These are phyloP conservation scores for Timema podura DNA, from an alignment of 2,888 invertebrate species.

Conservation along the genomic window DNA sequence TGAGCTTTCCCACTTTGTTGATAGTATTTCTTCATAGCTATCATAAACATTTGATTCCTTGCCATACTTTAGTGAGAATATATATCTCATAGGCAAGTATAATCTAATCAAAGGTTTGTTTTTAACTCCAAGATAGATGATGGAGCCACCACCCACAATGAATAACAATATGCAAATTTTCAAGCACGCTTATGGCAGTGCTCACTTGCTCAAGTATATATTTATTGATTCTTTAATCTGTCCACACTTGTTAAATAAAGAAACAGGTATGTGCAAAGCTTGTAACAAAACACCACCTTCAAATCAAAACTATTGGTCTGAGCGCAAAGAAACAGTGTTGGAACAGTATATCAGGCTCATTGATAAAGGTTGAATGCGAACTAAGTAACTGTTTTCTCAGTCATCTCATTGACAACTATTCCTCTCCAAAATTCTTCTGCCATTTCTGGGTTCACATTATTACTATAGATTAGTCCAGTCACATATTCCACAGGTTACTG, in stretches of 20 bases:
- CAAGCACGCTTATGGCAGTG: background rate
- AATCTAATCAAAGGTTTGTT: background rate
- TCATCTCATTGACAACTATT: slow-evolving; percentile 11
- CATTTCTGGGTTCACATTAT: slow-evolving; percentile 6
- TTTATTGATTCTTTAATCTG: too few relatives aligned
- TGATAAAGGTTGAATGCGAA: too few relatives aligned
- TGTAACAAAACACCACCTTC: slow-evolving; percentile 7
- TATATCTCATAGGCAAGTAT: background rate
- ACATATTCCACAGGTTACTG: background rate
- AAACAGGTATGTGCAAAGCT: slow-evolving; percentile 8
- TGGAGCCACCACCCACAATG: slow-evolving; percentile 1
- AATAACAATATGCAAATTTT: background rate
- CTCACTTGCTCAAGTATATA: background rate
- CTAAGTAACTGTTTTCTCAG: background rate
- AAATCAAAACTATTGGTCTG: background rate
- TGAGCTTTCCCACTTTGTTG: background rate
- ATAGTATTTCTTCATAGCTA: background rate
- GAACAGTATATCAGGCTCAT: background rate
- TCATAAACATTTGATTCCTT: background rate
- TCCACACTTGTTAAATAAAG: too few relatives aligned
- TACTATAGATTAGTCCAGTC: background rate
- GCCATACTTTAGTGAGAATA: background rate
- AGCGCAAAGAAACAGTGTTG: background rate
- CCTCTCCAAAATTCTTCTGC: background rate
- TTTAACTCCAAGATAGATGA: slow-evolving; percentile 7